A percentile compares a stretch with the other conserved stretches of the same genome.
Evolutionary conservation across 2,797 vertebrate species (phyloP).

Genomic region (Sebastes glaucus): DNA sequence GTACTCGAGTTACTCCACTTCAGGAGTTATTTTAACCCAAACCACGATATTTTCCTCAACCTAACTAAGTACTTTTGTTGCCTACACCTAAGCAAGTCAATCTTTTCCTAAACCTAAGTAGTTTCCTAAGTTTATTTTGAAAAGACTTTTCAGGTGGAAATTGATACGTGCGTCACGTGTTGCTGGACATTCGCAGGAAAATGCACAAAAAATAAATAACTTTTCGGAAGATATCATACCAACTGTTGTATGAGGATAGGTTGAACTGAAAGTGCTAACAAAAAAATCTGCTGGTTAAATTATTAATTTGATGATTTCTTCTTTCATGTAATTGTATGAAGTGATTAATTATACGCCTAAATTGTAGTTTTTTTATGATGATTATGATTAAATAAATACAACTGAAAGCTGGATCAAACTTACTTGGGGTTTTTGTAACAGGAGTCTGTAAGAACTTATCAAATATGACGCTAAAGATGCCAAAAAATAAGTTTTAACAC

Average conservation of each 20-base stretch:
- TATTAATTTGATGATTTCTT: not conserved
- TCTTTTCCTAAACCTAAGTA: no score
- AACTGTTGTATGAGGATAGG: not conserved
- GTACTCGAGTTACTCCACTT: no score
- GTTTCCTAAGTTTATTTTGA: no score
- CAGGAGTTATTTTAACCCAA: no score
- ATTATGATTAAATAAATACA: not conserved
- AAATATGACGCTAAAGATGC: not conserved
- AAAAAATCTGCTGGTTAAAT: not conserved
- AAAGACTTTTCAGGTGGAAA: no score
- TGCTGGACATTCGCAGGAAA: no score
- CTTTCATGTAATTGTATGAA: not conserved
- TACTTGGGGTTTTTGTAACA: not conserved
- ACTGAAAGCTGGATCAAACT: not conserved
- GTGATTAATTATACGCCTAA: not conserved
- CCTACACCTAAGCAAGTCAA: no score
- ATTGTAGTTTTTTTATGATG: not conserved
- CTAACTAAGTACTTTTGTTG: no score
- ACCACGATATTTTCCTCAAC: no score
- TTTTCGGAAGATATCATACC: no score
- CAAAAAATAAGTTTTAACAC: not conserved
- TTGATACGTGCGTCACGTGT: no score
- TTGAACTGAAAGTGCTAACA: not conserved
- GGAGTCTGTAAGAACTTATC: not conserved
- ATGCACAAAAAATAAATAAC: no score